Base-by-base conservation (phyloP, 2,888 invertebrate genomes). In the Hydrotaea cyrtoneurina region DNA sequence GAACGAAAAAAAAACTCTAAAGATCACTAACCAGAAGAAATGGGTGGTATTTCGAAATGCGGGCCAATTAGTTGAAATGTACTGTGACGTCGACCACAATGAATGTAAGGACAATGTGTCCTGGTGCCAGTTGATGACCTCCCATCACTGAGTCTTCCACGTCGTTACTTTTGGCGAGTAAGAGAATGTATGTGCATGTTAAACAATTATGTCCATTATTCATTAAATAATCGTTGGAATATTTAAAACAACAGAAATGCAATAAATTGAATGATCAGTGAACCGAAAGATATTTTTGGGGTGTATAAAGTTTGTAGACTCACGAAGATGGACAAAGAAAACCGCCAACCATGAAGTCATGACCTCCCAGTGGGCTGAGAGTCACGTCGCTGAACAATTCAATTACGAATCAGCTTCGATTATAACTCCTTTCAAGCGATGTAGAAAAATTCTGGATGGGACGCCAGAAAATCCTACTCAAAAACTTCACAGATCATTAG, bases 21-120 rank as follows among this genome's bases (percentile, higher is more conserved):
- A 39, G 66, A 66, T 66, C 66, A 66, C 66, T 39, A 36, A 43
- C 66, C 66, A 66, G 66, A 66, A 66, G 66, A 66, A 59, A 59
- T 26, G 21, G 21, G 59, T 26, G 59, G 26, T 59, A 2, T 59
- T 23, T 59, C 26, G n/a, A 26, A 59, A 59, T 59, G 26, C 59
- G 26, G 59, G 26, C 19, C 13, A 26, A 23, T 15, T 7, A 59
- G 0, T 26, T 11, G 2, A n/a, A n/a, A n/a, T n/a, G n/a, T n/a
- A n/a, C 13, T 50, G n/a, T 15, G 26, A 15, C 55, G 55, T 19
- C 2, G 23, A 23, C 23, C 15, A 26, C n/a, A n/a, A n/a, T n/a
- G n/a, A n/a, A n/a, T n/a, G n/a, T n/a, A n/a, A n/a, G n/a, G n/a
- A 26, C 0, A 15, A 59, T 5, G 13, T 23, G 2, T 15, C 57